Base-by-base conservation (phyloP, 2,113 vertebrate species). In the Numenius arquata region DNA sequence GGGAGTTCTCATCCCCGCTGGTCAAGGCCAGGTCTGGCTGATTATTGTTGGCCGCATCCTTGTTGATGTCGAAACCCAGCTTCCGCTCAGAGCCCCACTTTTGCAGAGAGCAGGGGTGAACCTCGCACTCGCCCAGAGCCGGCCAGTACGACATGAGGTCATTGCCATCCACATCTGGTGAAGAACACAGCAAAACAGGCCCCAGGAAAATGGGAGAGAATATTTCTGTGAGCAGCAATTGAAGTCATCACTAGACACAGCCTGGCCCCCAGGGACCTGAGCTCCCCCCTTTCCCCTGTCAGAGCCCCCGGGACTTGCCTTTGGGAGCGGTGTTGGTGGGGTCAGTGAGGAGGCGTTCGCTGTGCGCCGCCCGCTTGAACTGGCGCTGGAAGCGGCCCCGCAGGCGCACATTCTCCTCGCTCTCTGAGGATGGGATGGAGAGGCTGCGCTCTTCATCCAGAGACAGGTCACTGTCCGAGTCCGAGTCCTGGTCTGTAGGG, bases 141-240 rank as follows among this genome's bases (percentile, higher is more conserved):
- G 99, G 99, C 99, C 99, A 99, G 94, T 99, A 99, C 11, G 99
- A 99, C 97, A 99, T 98, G 94, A 99, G 98, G 96, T 99, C 99
- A 20, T 99, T 99, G 91, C 99, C 99, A 66, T 99, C 99, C 97
- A 99, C 97, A 43, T 99, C 99, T 99, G 97, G n/a, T 4, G 47
- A 94, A 93, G 71, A 88, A 91, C 41, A 85, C 41, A 70, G 76
- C 66, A 74, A 70, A 92, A 71, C 9, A 11, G 58, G 40, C 32
- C 47, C 52, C n/a, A 4, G 59, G 45, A 61, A 85, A 85, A 78
- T 93, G 47, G 45, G 16, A 62, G 22, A 85, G 41, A 75, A n/a
- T 17, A 79, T 7, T 76, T 81, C 52, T 63, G 30, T 94, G 56
- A 96, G 89, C n/a, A 72, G 61, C 48, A 47, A 29, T 30, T 1